Percentiles rank a stretch among this genome's conserved stretches.
phyloP scores from a whole-genome alignment of 35 echinoderm and acorn worm genomes.

The Apostichopus californicus region DNA sequence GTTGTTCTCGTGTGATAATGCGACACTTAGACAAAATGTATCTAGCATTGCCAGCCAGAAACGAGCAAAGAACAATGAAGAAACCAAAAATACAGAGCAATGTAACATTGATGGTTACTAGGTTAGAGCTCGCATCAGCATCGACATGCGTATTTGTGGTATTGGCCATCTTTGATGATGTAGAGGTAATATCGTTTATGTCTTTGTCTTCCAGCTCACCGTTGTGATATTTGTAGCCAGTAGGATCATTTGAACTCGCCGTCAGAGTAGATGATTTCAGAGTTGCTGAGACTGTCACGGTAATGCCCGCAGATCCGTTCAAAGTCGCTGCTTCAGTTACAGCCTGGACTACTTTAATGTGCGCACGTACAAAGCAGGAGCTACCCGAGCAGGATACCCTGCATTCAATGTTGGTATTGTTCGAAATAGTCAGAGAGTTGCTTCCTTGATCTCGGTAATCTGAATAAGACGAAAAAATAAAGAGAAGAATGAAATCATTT shows the following conservation, averaged over 20 bases:
- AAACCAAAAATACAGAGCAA: neutral
- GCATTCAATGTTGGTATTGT: neutral
- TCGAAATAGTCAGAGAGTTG: neutral
- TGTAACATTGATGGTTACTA: neutral
- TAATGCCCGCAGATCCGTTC: neutral
- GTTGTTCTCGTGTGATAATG: neutral
- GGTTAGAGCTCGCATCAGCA: neutral
- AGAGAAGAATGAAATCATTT: too few species aligned
- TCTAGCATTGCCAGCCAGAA: conserved; percentile 36
- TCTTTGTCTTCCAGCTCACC: too few species aligned
- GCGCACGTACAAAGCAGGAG: neutral
- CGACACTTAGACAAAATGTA: conserved; percentile 31
- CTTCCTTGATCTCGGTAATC: neutral
- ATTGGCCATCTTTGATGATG: neutral
- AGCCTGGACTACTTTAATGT: neutral
- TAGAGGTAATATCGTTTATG: neutral
- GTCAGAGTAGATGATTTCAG: too few species aligned
- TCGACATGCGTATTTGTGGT: neutral
- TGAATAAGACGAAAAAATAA: neutral
- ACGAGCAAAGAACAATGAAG: conserved; percentile 20
- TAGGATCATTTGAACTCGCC: too few species aligned
- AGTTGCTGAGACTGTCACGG: too few species aligned
- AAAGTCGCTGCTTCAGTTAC: neutral
- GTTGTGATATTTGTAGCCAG: too few species aligned
- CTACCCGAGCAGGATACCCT: neutral